These are phyloP conservation scores for Colostygia pectinataria DNA, from an alignment of 2,888 invertebrate genomes.

Conservation along the genomic window DNA sequence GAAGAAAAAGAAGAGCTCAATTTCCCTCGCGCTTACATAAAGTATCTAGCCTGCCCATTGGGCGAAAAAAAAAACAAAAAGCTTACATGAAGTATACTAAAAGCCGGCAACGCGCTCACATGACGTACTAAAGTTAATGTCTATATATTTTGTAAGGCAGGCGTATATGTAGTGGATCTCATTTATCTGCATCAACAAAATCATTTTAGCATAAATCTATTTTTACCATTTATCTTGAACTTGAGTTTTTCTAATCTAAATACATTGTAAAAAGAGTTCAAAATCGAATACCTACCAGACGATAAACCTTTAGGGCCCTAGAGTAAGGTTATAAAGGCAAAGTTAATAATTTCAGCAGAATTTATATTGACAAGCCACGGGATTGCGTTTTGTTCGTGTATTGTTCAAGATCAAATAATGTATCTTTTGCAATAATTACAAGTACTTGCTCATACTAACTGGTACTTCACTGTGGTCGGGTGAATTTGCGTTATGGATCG, in stretches of 20 bases:
- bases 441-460: constrained; percentile 12
- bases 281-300: background rate
- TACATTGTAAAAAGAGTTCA: background rate
- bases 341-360: constrained; percentile 69
- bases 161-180: too few species aligned
- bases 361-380: constrained; percentile 75
- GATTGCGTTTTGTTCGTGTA: constrained; percentile 64
- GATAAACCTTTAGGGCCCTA: background rate
- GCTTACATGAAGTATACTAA: too few species aligned
- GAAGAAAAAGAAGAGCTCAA: too few species aligned
- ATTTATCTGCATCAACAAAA: too few species aligned
- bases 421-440: constrained; percentile 53
- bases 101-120: too few species aligned
- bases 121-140: too few species aligned
- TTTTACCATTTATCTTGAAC: too few species aligned
- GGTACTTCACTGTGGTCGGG: constrained; percentile 3
- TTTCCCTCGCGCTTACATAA: too few species aligned
- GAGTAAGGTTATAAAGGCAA: constrained; percentile 52
- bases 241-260: background rate
- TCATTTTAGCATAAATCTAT: too few species aligned
- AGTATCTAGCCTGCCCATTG: too few species aligned
- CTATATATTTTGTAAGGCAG: too few species aligned
- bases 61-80: too few species aligned
- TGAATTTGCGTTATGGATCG: background rate
- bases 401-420: constrained; percentile 57